phyloP scores from a whole-genome alignment of 2,797 vertebrate species.

The Manis pentadactyla region DNA sequence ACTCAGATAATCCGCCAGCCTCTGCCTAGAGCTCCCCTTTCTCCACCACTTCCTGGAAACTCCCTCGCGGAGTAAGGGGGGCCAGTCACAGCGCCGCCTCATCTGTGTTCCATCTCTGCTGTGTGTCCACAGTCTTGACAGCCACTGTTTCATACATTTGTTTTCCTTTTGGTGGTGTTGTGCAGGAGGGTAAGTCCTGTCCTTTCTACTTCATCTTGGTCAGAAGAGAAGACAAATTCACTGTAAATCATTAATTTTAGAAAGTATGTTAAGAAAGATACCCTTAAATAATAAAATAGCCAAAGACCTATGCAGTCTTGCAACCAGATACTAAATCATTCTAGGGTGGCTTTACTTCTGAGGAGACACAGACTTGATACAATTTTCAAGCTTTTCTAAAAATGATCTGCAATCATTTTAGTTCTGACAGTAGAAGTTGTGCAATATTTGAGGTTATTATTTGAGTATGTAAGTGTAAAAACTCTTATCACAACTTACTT shows the following conservation, averaged over 20 bases:
- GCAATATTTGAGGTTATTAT: not conserved
- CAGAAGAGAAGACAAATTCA: not conserved
- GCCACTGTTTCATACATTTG: not conserved
- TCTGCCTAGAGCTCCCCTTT: not conserved
- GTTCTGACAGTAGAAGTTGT: not conserved
- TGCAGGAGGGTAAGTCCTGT: not conserved
- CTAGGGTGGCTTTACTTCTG: not conserved
- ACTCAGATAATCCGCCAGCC: not conserved
- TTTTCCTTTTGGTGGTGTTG: not conserved
- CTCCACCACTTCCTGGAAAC: not conserved
- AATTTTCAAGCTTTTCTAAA: conserved; percentile 28
- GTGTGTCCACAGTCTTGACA: not conserved
- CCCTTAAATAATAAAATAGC: not conserved
- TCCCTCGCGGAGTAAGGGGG: not conserved
- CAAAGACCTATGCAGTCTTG: not conserved
- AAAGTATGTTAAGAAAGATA: not conserved
- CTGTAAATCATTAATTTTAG: conserved; percentile 2
- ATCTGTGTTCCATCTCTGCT: not conserved
- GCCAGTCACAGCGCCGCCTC: not conserved
- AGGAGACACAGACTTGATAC: not conserved
- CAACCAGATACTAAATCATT: not conserved
- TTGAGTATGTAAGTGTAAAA: conserved; percentile 35
- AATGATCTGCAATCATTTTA: not conserved
- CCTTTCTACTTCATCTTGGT: not conserved
- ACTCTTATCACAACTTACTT: not conserved